phyloP scores from a whole-genome alignment of 2,113 vertebrate species.

The Crotalus viridis region DNA sequence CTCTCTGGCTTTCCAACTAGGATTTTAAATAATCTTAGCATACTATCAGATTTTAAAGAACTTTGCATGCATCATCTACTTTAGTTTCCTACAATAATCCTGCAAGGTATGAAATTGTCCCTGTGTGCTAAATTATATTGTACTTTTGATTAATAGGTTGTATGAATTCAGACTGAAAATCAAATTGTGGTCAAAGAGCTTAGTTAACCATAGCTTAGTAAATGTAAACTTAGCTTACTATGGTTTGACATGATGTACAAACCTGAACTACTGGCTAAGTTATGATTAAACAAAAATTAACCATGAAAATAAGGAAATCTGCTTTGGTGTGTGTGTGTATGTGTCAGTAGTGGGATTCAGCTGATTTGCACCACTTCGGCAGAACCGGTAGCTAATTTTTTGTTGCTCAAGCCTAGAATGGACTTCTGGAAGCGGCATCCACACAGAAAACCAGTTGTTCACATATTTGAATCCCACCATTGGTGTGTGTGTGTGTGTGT shows the following conservation, averaged over 20 bases:
- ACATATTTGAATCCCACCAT: no score
- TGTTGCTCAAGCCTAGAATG: no score
- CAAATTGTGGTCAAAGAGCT: background rate
- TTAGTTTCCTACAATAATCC: background rate
- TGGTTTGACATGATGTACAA: background rate
- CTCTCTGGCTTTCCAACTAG: background rate
- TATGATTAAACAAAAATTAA: background rate
- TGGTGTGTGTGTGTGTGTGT: background rate
- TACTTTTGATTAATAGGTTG: background rate
- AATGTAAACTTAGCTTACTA: background rate
- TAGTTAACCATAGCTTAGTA: background rate
- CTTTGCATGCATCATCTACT: background rate
- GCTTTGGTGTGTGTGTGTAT: no score
- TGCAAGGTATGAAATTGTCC: background rate
- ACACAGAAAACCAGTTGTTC: no score
- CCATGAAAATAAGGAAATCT: background rate
- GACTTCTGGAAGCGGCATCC: no score
- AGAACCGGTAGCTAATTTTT: no score
- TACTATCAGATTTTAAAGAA: background rate
- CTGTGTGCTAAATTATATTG: background rate
- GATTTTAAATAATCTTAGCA: background rate
- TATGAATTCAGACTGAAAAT: background rate
- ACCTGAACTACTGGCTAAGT: background rate
- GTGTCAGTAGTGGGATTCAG: no score
- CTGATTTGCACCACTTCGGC: no score